A percentile compares a stretch with the other conserved stretches of the same genome.
Evolutionary conservation across 2,797 vertebrate species (phyloP).

Genomic region (Gymnocypris eckloni): DNA sequence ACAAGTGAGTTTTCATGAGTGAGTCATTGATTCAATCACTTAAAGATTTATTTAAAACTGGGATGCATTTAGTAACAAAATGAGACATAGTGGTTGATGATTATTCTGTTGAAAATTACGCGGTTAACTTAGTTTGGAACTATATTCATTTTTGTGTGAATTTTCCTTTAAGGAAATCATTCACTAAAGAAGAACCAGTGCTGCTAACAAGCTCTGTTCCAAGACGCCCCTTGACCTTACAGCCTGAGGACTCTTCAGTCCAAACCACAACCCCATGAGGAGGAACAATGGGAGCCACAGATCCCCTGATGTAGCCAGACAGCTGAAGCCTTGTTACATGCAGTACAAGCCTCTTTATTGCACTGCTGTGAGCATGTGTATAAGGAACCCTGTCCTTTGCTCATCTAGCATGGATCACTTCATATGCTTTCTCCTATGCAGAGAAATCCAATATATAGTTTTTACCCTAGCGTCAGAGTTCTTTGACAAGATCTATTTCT

Average conservation of each 20-base stretch:
- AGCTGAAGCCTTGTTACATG: slow-evolving; percentile 66
- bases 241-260: slow-evolving; percentile 56
- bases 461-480: slow-evolving; percentile 45
- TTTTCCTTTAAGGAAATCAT: slow-evolving; percentile 18
- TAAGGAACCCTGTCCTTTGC: slow-evolving; percentile 45
- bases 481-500: slow-evolving; percentile 51
- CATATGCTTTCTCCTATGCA: slow-evolving; percentile 50
- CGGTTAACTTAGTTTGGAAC: not conserved
- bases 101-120: not conserved
- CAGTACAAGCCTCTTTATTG: slow-evolving; percentile 66
- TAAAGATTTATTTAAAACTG: not conserved
- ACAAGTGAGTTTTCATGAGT: not conserved
- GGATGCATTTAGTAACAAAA: slow-evolving; percentile 1
- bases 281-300: slow-evolving; percentile 74
- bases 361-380: slow-evolving; percentile 50
- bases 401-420: slow-evolving; percentile 53
- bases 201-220: slow-evolving; percentile 41
- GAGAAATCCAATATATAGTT: slow-evolving; percentile 44
- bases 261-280: slow-evolving; percentile 60
- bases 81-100: not conserved
- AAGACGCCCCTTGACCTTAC: slow-evolving; percentile 56
- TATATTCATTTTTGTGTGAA: not conserved
- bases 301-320: slow-evolving; percentile 69
- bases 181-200: slow-evolving; percentile 18
- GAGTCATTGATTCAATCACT: not conserved